Base-by-base conservation (phyloP, 1,140 invertebrate species). In the Sinella curviseta region DNA sequence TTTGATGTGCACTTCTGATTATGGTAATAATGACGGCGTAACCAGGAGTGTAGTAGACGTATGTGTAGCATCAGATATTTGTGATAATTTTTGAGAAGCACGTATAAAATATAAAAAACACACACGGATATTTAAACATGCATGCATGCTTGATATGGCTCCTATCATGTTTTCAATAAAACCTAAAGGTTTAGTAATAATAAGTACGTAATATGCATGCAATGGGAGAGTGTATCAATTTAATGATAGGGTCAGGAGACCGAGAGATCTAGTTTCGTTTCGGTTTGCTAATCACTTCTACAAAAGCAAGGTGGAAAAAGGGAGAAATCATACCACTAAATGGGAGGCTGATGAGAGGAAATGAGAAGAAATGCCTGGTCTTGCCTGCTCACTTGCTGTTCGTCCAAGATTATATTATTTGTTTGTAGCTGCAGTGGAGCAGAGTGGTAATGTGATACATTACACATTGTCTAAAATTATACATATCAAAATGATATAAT, bases 201-300 rank as follows among this genome's bases (percentile, higher is more conserved):
- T 48, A 8, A 12, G 39, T 48, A 20, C 39, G 20, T 48, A 70
- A 70, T 70, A 30, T 70, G 65, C 65, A 70, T 70, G 65, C 26
- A 70, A 17, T n/a, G n/a, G n/a, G n/a, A 12, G 57, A 65, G 8
- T 65, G 57, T 65, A n/a, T 70, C 65, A 31, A 31, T 70, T 70
- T 70, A 70, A 70, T 70, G 65, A 70, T 70, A 33, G 65, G 30
- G 57, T 16, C 65, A 70, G 3, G 24, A 65, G 24, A 14, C 14
- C 30, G 8, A 8, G 8, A 70, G 26, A 70, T 70, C 65, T 70
- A 33, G 65, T 70, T 70, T 70, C 65, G 65, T 70, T 33, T 33
- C 65, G 65, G 28, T 70, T 70, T 70, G 65, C 4, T 70, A 70
- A 70, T 2, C 65, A 31, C 8, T 70, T 17, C n/a, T 60, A 4